These are phyloP conservation scores for Trachythela sp. DNA, from an alignment of 64 coral and sea anemone species.

Conservation along the genomic window DNA sequence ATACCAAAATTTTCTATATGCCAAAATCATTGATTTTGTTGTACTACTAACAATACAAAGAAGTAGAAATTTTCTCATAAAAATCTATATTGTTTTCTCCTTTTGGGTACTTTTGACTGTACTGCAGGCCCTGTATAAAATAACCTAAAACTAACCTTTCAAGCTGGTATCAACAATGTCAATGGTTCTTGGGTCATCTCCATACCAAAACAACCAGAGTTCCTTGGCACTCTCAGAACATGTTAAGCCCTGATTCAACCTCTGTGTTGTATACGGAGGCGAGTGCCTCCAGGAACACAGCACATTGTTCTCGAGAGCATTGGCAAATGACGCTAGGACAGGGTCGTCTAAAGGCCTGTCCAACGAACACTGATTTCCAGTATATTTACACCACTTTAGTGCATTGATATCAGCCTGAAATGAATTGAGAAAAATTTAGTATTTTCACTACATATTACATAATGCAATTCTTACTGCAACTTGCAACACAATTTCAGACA, in stretches of 20 bases:
- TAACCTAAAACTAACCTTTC: constrained; percentile 63
- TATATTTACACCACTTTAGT: constrained; percentile 88
- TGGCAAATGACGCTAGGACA: constrained; percentile 79
- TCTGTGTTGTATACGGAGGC: constrained; percentile 46
- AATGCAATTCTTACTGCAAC: no score
- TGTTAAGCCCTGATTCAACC: constrained; percentile 37
- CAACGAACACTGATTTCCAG: constrained; percentile 31
- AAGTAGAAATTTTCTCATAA: no score
- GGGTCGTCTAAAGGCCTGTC: constrained; percentile 64
- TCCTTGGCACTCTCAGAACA: constrained; percentile 61
- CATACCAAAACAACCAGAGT: constrained; percentile 99
- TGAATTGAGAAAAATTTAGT: neutral
- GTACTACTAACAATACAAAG: no score
- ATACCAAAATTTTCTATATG: no score
- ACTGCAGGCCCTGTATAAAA: no score
- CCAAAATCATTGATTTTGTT: no score
- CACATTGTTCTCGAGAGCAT: constrained; percentile 79
- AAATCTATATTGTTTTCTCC: no score
- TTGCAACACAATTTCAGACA: no score
- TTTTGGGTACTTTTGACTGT: no score
- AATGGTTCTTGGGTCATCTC: constrained; percentile 80
- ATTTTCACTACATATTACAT: neutral
- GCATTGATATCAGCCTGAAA: constrained; percentile 91
- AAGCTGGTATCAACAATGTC: constrained; percentile 79
- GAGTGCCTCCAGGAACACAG: constrained; percentile 77